phyloP scores from a whole-genome alignment of 2,113 vertebrate species.

The Amazona vittata region DNA sequence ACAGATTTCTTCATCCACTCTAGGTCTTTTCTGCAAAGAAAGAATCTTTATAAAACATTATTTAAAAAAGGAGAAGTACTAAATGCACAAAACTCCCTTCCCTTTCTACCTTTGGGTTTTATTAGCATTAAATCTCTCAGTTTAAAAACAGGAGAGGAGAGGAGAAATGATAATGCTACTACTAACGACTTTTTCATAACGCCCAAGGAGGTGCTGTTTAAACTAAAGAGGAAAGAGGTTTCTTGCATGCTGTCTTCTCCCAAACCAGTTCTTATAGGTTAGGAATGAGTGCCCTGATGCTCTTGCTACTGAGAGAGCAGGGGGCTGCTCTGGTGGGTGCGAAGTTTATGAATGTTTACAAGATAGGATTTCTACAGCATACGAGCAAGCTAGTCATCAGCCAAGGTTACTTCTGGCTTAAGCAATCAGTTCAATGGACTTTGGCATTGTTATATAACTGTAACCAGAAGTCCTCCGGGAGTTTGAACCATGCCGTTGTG shows the following conservation, averaged over 20 bases:
- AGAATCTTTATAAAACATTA: neutral
- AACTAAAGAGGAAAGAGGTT: neutral
- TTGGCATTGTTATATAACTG: constrained; percentile 39
- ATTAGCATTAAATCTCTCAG: neutral
- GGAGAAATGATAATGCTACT: neutral
- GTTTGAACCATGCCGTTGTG: neutral
- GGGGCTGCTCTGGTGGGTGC: neutral
- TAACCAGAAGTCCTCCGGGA: constrained; percentile 23
- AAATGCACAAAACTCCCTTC: neutral
- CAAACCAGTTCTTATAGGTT: neutral
- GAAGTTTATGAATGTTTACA: neutral
- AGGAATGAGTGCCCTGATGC: neutral
- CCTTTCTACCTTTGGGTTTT: neutral
- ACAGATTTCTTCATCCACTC: neutral
- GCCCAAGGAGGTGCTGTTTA: neutral
- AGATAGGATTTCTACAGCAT: neutral
- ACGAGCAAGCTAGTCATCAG: neutral
- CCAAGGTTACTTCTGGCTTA: constrained; percentile 21
- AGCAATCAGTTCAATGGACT: constrained; percentile 15
- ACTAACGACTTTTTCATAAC: neutral
- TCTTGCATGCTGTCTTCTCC: neutral
- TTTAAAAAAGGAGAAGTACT: neutral
- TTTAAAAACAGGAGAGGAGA: neutral
- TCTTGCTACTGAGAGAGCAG: neutral
- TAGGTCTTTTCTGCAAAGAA: neutral